Percentiles rank a stretch among this genome's conserved stretches.
Evolutionary conservation across 1,140 invertebrate genomes (phyloP).

Genomic region (Meloidogyne hapla): DNA sequence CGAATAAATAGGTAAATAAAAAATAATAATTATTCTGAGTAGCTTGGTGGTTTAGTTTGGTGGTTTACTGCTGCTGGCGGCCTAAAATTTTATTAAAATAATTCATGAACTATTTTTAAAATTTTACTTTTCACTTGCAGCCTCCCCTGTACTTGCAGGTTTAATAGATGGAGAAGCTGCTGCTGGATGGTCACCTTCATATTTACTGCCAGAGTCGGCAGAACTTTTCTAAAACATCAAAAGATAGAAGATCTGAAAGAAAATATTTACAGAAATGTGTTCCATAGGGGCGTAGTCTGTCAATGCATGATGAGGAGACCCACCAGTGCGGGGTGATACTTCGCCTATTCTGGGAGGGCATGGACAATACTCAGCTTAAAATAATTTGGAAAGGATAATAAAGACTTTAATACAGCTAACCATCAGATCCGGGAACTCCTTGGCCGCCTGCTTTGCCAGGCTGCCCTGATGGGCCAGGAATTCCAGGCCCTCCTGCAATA

Average conservation of each 20-base stretch:
- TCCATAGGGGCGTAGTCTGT: neutral
- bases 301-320: neutral
- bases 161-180: neutral
- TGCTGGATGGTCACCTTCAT: neutral
- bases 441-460: conserved; percentile 28
- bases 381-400: neutral
- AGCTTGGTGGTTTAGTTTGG: neutral
- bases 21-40: neutral
- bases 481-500: conserved; percentile 36
- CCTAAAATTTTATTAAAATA: neutral
- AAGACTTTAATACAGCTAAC: neutral
- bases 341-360: conserved; percentile 44
- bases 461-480: conserved; percentile 37
- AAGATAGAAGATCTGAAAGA: no score
- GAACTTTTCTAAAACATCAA: no score
- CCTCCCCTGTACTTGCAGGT: neutral
- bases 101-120: neutral
- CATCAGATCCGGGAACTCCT: conserved; percentile 28
- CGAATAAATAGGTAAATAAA: no score
- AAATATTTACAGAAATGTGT: neutral
- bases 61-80: neutral
- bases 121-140: neutral
- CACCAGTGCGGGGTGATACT: neutral
- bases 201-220: neutral
- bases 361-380: conserved; percentile 39